These are phyloP conservation scores for Muntiacus muntjak DNA, from an alignment of 2,113 vertebrate genomes.

Conservation along the genomic window DNA sequence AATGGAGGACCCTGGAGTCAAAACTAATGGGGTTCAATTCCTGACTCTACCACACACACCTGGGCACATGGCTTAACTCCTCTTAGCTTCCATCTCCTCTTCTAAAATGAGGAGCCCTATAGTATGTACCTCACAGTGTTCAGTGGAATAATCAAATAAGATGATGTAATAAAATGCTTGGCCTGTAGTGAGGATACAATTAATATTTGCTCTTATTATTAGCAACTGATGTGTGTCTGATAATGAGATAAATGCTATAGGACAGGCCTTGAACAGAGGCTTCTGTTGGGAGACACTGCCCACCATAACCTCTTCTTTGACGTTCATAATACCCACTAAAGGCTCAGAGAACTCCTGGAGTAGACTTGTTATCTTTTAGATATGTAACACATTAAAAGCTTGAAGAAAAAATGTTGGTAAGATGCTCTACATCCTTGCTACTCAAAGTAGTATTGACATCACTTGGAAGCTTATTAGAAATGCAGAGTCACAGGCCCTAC, in stretches of 20 bases:
- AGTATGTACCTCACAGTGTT: not conserved
- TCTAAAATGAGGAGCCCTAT: not conserved
- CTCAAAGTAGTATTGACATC: not conserved
- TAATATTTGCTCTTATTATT: not conserved
- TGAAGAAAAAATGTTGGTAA: not conserved
- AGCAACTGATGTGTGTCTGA: not conserved
- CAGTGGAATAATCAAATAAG: not conserved
- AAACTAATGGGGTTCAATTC: not conserved
- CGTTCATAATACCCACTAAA: not conserved
- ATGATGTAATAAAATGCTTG: not conserved
- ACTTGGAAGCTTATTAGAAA: not conserved
- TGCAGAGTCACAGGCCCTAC: not conserved
- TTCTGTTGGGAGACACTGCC: not conserved
- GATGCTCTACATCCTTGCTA: not conserved
- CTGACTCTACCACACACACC: not conserved
- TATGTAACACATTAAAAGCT: not conserved
- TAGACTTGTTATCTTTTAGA: not conserved
- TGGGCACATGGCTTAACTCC: not conserved
- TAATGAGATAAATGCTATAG: not conserved
- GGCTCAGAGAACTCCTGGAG: not conserved
- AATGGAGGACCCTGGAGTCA: not conserved
- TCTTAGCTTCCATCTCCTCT: not conserved
- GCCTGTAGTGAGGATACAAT: not conserved
- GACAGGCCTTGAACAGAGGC: not conserved
- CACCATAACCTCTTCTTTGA: not conserved